Percentiles rank a stretch among this genome's conserved stretches.
phyloP scores from a whole-genome alignment of 2,113 vertebrate species.

The Corvus hawaiiensis region DNA sequence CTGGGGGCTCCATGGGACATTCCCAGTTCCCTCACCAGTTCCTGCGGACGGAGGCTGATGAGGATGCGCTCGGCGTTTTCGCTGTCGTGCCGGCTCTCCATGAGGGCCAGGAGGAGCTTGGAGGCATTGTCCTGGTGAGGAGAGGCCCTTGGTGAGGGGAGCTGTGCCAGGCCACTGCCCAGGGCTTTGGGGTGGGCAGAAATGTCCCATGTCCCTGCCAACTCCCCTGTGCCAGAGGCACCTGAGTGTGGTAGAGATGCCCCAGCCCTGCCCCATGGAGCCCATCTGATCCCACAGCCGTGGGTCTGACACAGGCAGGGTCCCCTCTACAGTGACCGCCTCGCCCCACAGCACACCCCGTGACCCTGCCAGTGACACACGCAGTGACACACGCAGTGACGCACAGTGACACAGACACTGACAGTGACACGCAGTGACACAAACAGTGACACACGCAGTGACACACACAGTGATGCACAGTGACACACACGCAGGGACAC shows the following conservation, averaged over 20 bases:
- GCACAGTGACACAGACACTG: not conserved
- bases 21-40: conserved; percentile 79
- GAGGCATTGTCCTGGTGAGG: conserved; percentile 90
- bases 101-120: conserved; percentile 91
- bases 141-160: not conserved
- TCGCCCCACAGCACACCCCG: not conserved
- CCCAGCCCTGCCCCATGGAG: not conserved
- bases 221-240: rapidly evolving
- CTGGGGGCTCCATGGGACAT: not conserved
- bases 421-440: no score
- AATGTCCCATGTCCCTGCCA: rapidly evolving
- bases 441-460: not conserved
- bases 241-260: not conserved
- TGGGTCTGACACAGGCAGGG: no score
- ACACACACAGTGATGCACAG: not conserved
- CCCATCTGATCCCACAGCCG: rapidly evolving
- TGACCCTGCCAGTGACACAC: rapidly evolving
- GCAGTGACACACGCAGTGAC: not conserved
- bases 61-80: conserved; percentile 95
- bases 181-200: not conserved
- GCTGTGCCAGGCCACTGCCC: not conserved
- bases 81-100: conserved; percentile 96
- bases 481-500: no score
- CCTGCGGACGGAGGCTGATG: conserved; percentile 91
- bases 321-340: not conserved